These are phyloP conservation scores for Hyphantria cunea DNA, from an alignment of 1,140 invertebrate species.

Conservation along the genomic window DNA sequence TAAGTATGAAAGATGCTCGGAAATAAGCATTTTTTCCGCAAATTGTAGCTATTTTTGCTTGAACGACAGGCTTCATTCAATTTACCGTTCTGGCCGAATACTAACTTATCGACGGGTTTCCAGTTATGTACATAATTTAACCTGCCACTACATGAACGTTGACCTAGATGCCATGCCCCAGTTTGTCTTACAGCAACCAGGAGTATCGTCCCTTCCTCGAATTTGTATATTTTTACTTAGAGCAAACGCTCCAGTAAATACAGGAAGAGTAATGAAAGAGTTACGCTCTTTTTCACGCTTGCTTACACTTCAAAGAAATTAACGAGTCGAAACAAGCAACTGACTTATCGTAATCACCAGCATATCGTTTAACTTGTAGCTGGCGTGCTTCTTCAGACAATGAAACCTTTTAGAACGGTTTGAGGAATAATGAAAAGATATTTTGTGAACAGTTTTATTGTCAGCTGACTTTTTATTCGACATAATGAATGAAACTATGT, in stretches of 20 bases:
- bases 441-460: not conserved
- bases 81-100: not conserved
- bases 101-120: conserved; percentile 15
- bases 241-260: conserved; percentile 25
- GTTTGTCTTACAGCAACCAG: conserved; percentile 26
- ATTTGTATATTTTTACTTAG: conserved; percentile 27
- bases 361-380: conserved; percentile 9
- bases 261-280: conserved; percentile 26
- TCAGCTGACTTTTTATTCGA: no score
- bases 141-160: conserved; percentile 17
- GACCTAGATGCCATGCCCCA: conserved; percentile 26
- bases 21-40: not conserved
- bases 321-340: conserved; percentile 6
- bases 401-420: not conserved
- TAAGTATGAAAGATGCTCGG: not conserved
- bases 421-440: not conserved
- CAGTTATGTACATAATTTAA: conserved; percentile 30
- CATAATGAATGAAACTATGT: no score
- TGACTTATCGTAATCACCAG: not conserved
- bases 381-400: not conserved
- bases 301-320: conserved; percentile 20
- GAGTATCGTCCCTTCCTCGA: conserved; percentile 12
- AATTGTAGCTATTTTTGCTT: not conserved
- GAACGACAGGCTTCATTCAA: conserved; percentile 21
- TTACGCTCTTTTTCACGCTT: conserved; percentile 9